Conservation (phyloP, 2,888 invertebrate species). For the Metopia argyrocephala region DNA sequence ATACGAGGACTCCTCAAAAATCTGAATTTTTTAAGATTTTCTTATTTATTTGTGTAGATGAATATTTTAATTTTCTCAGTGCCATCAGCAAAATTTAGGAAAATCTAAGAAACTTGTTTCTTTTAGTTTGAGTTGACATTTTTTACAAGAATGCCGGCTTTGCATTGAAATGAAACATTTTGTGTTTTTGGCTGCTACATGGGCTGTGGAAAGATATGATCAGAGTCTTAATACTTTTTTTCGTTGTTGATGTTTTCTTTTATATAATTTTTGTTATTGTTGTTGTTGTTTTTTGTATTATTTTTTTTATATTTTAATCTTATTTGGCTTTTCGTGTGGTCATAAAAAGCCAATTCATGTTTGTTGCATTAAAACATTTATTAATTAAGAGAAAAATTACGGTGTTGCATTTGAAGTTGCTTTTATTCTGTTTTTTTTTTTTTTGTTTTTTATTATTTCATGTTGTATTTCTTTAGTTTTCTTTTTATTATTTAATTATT, state of each 20-base stretch:
- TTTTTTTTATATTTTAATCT: not conserved
- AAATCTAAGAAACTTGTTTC: constrained; percentile 15
- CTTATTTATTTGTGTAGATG: not conserved
- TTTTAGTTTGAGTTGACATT: constrained; percentile 45
- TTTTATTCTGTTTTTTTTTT: constrained; percentile 27
- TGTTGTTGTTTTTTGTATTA: constrained; percentile 4
- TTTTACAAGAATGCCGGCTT: constrained; percentile 7
- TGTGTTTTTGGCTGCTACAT: constrained; percentile 30
- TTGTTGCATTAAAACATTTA: constrained; percentile 59
- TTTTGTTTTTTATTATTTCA: constrained; percentile 10
- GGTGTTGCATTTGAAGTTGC: constrained; percentile 61
- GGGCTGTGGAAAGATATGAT: too few relatives aligned
- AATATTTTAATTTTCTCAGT: not conserved
- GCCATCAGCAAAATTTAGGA: constrained; percentile 7
- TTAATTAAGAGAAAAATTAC: constrained; percentile 62
- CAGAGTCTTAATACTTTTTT: too few relatives aligned
- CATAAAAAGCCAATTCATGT: constrained; percentile 64
- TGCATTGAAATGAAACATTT: constrained; percentile 29
- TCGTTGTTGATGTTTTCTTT: constrained; percentile 2
- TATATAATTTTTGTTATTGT: constrained; percentile 16
- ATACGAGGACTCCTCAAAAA: not conserved
- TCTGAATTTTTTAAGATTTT: not conserved
- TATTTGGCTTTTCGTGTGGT: constrained; percentile 50
- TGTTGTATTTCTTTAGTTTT: not conserved
- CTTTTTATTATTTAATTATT: constrained; percentile 20